Evolutionary conservation across 2,797 vertebrate genomes (phyloP).

Genomic region (Triplophysa yarkandensis): DNA sequence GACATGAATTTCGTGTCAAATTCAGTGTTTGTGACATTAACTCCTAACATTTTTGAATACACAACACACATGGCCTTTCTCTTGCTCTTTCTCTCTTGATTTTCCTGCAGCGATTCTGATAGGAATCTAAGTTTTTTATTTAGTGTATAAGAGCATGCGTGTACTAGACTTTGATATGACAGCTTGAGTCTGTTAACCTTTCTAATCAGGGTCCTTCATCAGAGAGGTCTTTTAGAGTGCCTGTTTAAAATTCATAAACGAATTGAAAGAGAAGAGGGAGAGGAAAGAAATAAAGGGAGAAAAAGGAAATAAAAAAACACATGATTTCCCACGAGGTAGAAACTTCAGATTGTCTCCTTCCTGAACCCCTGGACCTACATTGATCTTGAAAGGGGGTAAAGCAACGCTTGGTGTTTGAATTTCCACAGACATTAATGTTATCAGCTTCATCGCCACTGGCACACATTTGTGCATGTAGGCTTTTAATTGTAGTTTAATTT

Average conservation of each 20-base stretch:
- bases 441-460: constrained; percentile 15
- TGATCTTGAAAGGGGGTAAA: constrained; percentile 18
- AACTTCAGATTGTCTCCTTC: constrained; percentile 43
- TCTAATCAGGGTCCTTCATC: constrained; percentile 51
- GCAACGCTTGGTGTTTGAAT: constrained; percentile 33
- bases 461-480: background rate
- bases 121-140: constrained; percentile 42
- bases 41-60: constrained; percentile 15
- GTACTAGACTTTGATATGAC: constrained; percentile 43
- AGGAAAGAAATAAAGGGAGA: constrained; percentile 19
- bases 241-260: constrained; percentile 52
- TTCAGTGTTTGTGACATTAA: constrained; percentile 19
- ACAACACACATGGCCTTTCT: constrained; percentile 17
- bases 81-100: constrained; percentile 2
- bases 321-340: constrained; percentile 30
- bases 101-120: constrained; percentile 28
- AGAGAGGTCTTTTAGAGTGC: constrained; percentile 41
- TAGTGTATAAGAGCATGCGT: constrained; percentile 32
- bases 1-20: constrained; percentile 25
- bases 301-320: constrained; percentile 37
- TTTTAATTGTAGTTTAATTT: constrained; percentile 4
- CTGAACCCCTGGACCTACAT: constrained; percentile 27
- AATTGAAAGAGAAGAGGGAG: constrained; percentile 27
- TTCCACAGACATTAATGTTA: constrained; percentile 28
- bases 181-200: constrained; percentile 48